phyloP scores from a whole-genome alignment of 2,113 vertebrate genomes.

The Elgaria multicarinata region DNA sequence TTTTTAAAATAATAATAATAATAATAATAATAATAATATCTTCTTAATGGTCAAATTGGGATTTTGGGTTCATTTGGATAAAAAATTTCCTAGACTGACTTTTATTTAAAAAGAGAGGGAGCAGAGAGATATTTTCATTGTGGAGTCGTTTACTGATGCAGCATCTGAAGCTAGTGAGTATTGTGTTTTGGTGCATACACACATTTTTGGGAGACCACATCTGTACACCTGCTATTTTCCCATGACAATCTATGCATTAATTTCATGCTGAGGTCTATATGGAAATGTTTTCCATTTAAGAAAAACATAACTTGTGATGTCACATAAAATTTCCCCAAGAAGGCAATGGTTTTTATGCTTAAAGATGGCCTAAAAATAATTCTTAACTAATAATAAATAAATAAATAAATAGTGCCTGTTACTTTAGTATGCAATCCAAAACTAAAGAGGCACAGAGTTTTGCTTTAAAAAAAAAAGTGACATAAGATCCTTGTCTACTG shows the following conservation, averaged over 20 bases:
- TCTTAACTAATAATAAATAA: too few species aligned
- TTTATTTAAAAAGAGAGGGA: neutral
- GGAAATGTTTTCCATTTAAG: neutral
- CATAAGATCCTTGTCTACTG: neutral
- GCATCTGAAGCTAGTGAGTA: neutral
- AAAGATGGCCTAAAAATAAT: too few species aligned
- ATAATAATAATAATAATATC: slow-evolving; percentile 7
- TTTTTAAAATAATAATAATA: too few species aligned
- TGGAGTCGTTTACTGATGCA: neutral
- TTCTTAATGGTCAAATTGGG: slow-evolving; percentile 9
- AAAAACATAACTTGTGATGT: neutral
- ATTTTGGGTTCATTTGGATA: slow-evolving; percentile 16
- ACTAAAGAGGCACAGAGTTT: neutral
- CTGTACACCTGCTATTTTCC: neutral
- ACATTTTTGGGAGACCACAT: too few species aligned
- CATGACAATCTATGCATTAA: neutral
- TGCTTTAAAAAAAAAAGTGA: neutral
- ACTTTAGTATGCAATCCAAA: neutral
- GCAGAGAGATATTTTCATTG: neutral
- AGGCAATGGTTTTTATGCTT: neutral
- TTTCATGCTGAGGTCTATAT: neutral
- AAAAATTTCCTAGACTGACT: neutral
- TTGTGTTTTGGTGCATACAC: too few species aligned
- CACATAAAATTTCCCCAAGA: neutral
- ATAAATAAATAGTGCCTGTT: neutral